Evolutionary conservation across 2,888 invertebrate species (phyloP).

Genomic region (Masnerella sp.): DNA sequence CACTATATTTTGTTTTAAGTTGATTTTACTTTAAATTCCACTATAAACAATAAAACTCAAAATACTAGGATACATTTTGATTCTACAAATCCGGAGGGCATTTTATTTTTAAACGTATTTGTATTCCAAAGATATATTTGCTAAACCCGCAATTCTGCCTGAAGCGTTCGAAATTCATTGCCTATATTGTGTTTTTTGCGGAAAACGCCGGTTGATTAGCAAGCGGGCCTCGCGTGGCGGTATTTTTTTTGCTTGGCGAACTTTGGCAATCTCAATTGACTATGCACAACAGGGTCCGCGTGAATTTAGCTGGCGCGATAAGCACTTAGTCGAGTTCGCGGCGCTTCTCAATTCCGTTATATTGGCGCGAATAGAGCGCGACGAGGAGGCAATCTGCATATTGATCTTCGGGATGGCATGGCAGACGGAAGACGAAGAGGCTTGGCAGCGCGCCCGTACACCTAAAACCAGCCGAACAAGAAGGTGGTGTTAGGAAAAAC

Average conservation of each 20-base stretch:
- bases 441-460: constrained; percentile 63
- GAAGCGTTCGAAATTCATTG: too few species aligned
- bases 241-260: constrained; percentile 31
- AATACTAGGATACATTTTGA: too few species aligned
- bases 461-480: constrained; percentile 54
- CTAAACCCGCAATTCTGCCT: too few species aligned
- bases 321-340: constrained; percentile 62
- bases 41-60: too few species aligned
- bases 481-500: constrained; percentile 24
- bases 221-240: too few species aligned
- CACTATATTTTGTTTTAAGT: too few species aligned
- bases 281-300: constrained; percentile 52
- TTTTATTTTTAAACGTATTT: too few species aligned
- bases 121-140: too few species aligned
- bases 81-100: too few species aligned
- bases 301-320: constrained; percentile 60
- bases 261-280: constrained; percentile 52
- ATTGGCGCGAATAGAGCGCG: constrained; percentile 68
- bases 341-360: constrained; percentile 69
- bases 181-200: too few species aligned
- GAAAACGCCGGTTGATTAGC: too few species aligned
- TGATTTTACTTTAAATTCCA: too few species aligned
- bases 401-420: constrained; percentile 66
- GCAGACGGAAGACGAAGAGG: constrained; percentile 48
- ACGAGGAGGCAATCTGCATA: constrained; percentile 72